Base-by-base conservation (phyloP, 2,797 vertebrate species). In the Semotilus atromaculatus region DNA sequence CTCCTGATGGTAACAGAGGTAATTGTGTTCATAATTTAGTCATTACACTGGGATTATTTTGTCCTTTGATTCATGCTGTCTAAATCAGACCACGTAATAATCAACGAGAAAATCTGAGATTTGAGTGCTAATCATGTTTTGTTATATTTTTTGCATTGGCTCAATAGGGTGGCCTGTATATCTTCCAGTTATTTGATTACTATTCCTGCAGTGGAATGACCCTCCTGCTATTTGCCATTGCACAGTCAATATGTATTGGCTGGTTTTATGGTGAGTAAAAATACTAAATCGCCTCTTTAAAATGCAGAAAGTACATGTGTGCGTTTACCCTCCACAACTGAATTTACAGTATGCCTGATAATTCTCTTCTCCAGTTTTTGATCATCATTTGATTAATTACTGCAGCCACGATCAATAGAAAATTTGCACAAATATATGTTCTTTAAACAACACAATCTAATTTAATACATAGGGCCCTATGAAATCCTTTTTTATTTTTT, bases 181-280 rank as follows among this genome's bases (percentile, higher is more conserved):
- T 96, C 82, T 96, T 96, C 86, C 95, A 95, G 92, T 16, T 96
- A 86, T 96, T 96, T 90, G 95, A 96, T 88, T 95, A 95, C 89
- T 96, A 96, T 36, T 90, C 92, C 87, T 95, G 95, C 91, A 96
- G 95, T 86, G 95, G 95, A 34, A 95, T 96, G 94, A 94, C 95
- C 64, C 91, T 96, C 2, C 94, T 96, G 6, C 92, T 95, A 43
- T 94, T 96, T 86, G 95, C 95, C 29, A 80, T 90, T 48, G 55
- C 94, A 72, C 94, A 96, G 91, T 94, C 94, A 73, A 14, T 93
- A 48, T 91, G 90, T 89, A 11, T 96, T 83, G 94, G 93, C 34
- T 96, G 95, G 95, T 88, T 96, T 36, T 96, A 95, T 26, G 95
- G 95, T 96, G 75, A 93, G 95, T 92, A 40, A 10, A 45, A 23